These are phyloP conservation scores for Pelobates fuscus DNA, from an alignment of 2,113 vertebrate genomes.

Conservation along the genomic window DNA sequence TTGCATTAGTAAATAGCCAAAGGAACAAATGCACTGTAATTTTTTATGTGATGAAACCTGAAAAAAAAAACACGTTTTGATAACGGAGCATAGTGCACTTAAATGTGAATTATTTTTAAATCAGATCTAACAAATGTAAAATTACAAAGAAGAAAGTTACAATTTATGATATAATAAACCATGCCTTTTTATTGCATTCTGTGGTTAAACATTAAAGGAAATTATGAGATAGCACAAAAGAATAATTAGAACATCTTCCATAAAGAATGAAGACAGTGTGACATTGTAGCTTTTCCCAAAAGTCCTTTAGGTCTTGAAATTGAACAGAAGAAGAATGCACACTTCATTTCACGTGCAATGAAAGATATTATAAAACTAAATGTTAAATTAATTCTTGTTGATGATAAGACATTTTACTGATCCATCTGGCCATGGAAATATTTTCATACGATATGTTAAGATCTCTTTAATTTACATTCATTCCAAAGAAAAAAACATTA, in stretches of 20 bases:
- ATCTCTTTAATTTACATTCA: not conserved
- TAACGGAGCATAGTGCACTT: not conserved
- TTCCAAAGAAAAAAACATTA: not conserved
- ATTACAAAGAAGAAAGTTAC: not conserved
- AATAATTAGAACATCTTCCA: constrained; percentile 12
- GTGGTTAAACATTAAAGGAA: constrained; percentile 3
- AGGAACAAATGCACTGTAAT: no score
- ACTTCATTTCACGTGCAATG: constrained; percentile 32
- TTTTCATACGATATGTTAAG: not conserved
- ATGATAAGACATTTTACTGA: constrained; percentile 12
- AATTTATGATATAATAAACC: not conserved
- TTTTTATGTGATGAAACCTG: no score
- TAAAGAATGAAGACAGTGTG: not conserved
- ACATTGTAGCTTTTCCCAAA: constrained; percentile 14
- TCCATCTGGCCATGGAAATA: constrained; percentile 19
- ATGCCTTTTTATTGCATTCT: not conserved
- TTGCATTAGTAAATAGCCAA: no score
- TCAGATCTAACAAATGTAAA: not conserved
- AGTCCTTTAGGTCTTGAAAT: constrained; percentile 38
- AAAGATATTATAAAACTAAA: constrained; percentile 33
- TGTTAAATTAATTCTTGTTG: constrained; percentile 29
- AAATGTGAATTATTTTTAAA: not conserved
- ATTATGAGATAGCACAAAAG: constrained; percentile 5
- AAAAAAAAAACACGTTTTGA: not conserved
- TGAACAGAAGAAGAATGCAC: constrained; percentile 52